Conservation (phyloP, 2,888 invertebrate genomes). For the Aplocera efformata region DNA sequence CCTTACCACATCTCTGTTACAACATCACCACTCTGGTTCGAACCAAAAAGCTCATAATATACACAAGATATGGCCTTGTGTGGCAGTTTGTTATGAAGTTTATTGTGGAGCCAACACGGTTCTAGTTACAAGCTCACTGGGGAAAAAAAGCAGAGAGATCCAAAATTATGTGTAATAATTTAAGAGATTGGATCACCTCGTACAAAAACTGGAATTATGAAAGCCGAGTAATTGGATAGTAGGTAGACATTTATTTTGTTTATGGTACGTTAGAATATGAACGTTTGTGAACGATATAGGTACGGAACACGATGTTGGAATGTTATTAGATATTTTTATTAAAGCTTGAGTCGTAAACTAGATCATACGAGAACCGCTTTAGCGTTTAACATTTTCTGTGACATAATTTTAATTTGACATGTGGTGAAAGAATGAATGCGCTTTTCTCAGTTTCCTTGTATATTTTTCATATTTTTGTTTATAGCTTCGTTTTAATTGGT, state of each 20-base stretch:
- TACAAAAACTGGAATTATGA: slow-evolving; percentile 45
- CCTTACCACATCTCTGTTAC: slow-evolving; percentile 30
- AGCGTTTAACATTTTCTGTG: slow-evolving; percentile 43
- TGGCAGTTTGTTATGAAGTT: slow-evolving; percentile 79
- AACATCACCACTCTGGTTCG: slow-evolving; percentile 45
- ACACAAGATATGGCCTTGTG: slow-evolving; percentile 73
- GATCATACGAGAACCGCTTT: slow-evolving; percentile 51
- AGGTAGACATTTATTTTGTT: slow-evolving; percentile 52
- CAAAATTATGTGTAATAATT: slow-evolving; percentile 64
- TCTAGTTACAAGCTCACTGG: slow-evolving; percentile 67
- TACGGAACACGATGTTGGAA: slow-evolving; percentile 58
- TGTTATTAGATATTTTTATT: slow-evolving; percentile 72
- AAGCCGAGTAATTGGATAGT: slow-evolving; percentile 61
- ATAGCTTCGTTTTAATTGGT: slow-evolving; percentile 21
- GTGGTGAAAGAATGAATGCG: slow-evolving; percentile 42
- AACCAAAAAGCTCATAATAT: slow-evolving; percentile 78
- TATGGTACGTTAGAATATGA: slow-evolving; percentile 48
- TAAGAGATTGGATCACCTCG: slow-evolving; percentile 53
- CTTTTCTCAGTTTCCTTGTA: slow-evolving; percentile 26
- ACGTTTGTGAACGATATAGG: slow-evolving; percentile 52
- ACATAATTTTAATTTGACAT: slow-evolving; percentile 51
- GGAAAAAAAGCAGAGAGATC: slow-evolving; percentile 51
- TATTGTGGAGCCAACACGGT: slow-evolving; percentile 68
- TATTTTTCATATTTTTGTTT: slow-evolving; percentile 21
- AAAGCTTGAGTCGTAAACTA: slow-evolving; percentile 61